Percentiles rank a stretch among this genome's conserved stretches.
Evolutionary conservation across 2,888 invertebrate species (phyloP).

Genomic region (Strigamia maritima): DNA sequence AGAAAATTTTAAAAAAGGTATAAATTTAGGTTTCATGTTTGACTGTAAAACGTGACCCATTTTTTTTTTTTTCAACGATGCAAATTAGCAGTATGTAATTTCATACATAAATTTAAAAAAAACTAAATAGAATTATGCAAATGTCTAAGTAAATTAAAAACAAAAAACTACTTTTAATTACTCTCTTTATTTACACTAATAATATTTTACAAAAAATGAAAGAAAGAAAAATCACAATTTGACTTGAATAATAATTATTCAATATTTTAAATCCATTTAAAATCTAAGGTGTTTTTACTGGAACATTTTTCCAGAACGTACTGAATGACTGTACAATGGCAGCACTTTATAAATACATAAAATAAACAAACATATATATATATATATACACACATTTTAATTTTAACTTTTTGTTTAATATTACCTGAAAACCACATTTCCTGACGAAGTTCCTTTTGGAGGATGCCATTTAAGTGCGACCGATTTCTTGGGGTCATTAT

Average conservation of each 20-base stretch:
- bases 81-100: no score
- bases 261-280: background rate
- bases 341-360: background rate
- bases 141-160: background rate
- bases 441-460: slow-evolving; percentile 29
- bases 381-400: background rate
- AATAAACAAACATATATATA: no score
- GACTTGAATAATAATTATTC: background rate
- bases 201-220: background rate
- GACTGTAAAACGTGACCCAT: no score
- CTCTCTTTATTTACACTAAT: background rate
- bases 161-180: background rate
- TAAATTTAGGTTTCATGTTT: no score
- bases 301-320: background rate
- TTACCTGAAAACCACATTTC: slow-evolving; percentile 11
- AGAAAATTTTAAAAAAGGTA: no score
- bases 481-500: background rate
- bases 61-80: no score
- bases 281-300: background rate
- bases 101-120: no score
- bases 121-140: background rate
- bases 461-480: slow-evolving; percentile 9
- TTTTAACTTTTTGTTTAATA: background rate
- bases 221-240: background rate
- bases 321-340: background rate